Base-by-base conservation (phyloP, 2,113 vertebrate genomes). In the Dromiciops gliroides region DNA sequence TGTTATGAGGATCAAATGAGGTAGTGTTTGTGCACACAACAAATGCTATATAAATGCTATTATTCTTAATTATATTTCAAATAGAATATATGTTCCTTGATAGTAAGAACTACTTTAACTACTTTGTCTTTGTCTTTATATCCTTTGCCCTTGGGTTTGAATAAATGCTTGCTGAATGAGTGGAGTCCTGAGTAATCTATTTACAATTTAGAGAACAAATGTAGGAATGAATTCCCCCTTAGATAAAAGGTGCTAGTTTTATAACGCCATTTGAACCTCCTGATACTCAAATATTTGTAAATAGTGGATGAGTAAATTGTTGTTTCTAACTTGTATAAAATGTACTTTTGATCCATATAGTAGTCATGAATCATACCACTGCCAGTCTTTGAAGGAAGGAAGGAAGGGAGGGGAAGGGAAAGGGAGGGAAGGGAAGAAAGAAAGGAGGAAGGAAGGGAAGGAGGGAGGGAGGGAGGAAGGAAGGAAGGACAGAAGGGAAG, bases 381-480 rank as follows among this genome's bases (percentile, higher is more conserved):
- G 60, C 3, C 14, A 67, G 12, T 37, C 60, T 14, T 44, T 37
- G 19, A 19, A 44, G 14, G 19, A 19, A 83, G 37, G 19, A n/a
- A 75, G 3, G 8, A 7, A 37, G 14, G 4, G 7, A 67, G 60
- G 14, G 53, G 53, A 56, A 51, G 51, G 14, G 25, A 9, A 28
- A 8, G 8, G 25, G 28, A 10, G 25, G 8, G 28, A 8, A 25
- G 52, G 8, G 5, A 2, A 4, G 6, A 6, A 8, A 9, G 8
- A 56, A 25, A 25, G 1, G 8, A 2, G 53, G 10, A 10, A 3
- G 2, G 25, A 10, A 25, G 5, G 7, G 11, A 3, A 10, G 8
- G 11, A 56, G 11, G 8, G 11, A 56, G 2, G 9, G 31, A 11
- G 26, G 26, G 2, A 31, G 25, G 8, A 28, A 56, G 53, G 8